These are phyloP conservation scores for Rousettus madagascariensis DNA, from an alignment of 2,797 vertebrate species.

Conservation along the genomic window DNA sequence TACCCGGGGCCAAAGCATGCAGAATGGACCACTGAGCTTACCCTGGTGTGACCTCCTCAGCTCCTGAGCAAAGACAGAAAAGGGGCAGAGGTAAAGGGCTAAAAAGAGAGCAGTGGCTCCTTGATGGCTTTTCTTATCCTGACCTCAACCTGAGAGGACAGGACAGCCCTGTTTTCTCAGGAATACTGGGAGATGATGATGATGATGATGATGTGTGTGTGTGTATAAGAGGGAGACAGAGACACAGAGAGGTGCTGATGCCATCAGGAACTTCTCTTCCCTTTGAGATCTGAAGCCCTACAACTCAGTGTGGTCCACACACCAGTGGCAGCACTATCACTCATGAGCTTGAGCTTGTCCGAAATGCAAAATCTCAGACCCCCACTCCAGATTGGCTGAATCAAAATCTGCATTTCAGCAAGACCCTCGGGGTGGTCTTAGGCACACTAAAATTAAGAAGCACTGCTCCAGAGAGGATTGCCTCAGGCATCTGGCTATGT, in stretches of 20 bases:
- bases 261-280: neutral
- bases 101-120: neutral
- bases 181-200: neutral
- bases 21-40: neutral
- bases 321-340: neutral
- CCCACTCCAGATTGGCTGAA: rapidly evolving
- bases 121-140: neutral
- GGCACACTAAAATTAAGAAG: neutral
- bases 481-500: neutral
- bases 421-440: neutral
- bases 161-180: neutral
- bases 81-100: neutral
- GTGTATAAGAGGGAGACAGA: neutral
- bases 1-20: neutral
- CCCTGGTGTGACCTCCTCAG: neutral
- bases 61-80: neutral
- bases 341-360: neutral
- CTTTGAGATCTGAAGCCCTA: neutral
- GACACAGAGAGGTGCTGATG: neutral
- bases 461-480: neutral
- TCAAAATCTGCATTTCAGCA: neutral
- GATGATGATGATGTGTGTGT: neutral
- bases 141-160: neutral
- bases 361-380: neutral
- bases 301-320: neutral